Conservation (phyloP, 1,140 invertebrate species). For the Conus betulinus region DNA sequence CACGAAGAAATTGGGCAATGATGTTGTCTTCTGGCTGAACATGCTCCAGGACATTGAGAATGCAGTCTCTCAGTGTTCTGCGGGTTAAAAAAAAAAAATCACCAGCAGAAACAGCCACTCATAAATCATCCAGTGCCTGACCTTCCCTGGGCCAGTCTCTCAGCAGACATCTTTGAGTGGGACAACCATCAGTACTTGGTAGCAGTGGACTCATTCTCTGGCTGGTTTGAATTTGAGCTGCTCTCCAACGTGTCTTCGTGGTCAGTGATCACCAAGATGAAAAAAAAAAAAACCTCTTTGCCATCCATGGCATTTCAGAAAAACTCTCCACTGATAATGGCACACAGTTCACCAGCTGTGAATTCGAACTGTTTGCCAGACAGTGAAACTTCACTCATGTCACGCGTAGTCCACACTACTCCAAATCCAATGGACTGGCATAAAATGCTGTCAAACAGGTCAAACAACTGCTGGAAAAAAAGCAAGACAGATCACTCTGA, state of each 20-base stretch:
- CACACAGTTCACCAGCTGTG: no score
- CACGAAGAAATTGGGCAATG: no score
- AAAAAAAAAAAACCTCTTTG: neutral
- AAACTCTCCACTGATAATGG: neutral
- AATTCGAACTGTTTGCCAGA: neutral
- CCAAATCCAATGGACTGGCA: neutral
- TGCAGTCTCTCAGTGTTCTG: no score
- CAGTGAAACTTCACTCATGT: neutral
- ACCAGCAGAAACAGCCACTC: conserved; percentile 1
- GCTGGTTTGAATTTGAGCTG: no score
- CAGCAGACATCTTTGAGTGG: no score
- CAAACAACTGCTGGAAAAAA: neutral
- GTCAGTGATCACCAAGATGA: no score
- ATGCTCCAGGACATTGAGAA: no score
- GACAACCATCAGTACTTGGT: no score
- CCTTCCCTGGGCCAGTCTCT: no score
- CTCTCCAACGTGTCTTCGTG: neutral
- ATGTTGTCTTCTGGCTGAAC: neutral
- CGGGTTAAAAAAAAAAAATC: conserved; percentile 26
- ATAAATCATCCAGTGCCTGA: no score
- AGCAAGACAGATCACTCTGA: neutral
- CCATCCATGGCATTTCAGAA: neutral
- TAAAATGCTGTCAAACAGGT: conserved; percentile 5
- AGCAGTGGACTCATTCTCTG: conserved; percentile 3
- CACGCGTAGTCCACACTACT: neutral